Conservation (phyloP, 30 jellyfish, hydroid and myxozoan species). For the Cassiopea xamachana region DNA sequence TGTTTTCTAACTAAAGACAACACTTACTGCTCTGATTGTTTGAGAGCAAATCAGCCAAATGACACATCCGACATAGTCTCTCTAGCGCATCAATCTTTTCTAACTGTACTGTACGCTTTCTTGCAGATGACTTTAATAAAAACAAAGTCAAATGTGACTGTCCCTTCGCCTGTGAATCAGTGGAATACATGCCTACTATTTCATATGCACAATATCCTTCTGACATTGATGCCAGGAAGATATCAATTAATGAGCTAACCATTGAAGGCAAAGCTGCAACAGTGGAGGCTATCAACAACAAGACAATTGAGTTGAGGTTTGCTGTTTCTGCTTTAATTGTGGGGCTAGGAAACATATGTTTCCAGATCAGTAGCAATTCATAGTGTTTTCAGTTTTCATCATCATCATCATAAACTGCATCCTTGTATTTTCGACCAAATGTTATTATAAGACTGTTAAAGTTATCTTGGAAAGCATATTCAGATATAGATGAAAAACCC, state of each 20-base stretch:
- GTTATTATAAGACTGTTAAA: too few relatives aligned
- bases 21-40: too few relatives aligned
- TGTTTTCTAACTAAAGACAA: too few relatives aligned
- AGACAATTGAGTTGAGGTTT: background rate
- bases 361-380: background rate
- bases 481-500: too few relatives aligned
- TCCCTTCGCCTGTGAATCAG: constrained; percentile 58
- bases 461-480: too few relatives aligned
- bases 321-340: background rate
- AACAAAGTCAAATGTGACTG: constrained; percentile 7
- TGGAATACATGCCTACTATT: constrained; percentile 24
- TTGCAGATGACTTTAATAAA: constrained; percentile 12
- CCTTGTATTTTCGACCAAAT: too few relatives aligned
- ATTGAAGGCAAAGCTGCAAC: constrained; percentile 4
- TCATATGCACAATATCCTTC: constrained; percentile 42
- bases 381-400: too few relatives aligned
- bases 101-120: background rate
- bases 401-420: too few relatives aligned
- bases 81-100: background rate
- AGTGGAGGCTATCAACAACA: constrained; percentile 19
- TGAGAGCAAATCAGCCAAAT: too few relatives aligned
- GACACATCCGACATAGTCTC: background rate
- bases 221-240: constrained; percentile 30
- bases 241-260: constrained; percentile 3
- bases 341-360: background rate